Conservation (phyloP, 2,797 vertebrate genomes). For the Threskiornis aethiopicus region DNA sequence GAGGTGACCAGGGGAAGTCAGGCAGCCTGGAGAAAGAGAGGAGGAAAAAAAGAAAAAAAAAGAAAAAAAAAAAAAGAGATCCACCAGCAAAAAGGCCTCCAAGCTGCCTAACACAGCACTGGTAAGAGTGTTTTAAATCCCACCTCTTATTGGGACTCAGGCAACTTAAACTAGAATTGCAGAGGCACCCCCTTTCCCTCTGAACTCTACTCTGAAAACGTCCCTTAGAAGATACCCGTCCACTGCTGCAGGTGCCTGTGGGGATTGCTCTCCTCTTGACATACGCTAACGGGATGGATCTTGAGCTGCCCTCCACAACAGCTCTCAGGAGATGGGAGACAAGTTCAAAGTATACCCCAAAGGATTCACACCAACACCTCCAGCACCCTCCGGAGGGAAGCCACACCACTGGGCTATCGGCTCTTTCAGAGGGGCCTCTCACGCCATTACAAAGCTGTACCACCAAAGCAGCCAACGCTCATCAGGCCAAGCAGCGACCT, state of each 20-base stretch:
- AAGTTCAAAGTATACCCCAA: neutral
- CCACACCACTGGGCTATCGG: neutral
- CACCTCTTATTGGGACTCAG: neutral
- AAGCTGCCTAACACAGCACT: neutral
- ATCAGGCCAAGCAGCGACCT: neutral
- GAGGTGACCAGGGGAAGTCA: neutral
- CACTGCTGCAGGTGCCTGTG: neutral
- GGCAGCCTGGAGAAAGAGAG: neutral
- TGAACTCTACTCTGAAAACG: neutral
- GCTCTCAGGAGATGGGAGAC: neutral
- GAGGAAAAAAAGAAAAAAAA: neutral
- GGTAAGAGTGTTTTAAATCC: neutral
- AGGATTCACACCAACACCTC: neutral
- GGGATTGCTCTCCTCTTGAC: neutral
- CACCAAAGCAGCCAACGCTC: neutral
- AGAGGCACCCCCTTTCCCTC: neutral
- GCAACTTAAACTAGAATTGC: neutral
- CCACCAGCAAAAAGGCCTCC: neutral
- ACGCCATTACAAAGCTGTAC: neutral
- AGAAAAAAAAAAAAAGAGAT: neutral
- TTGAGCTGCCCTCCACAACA: neutral
- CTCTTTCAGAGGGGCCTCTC: neutral
- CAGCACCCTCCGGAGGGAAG: neutral
- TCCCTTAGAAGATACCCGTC: neutral
- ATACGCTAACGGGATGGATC: accelerated